A percentile compares a stretch with the other conserved stretches of the same genome.
Evolutionary conservation across 2,888 invertebrate species (phyloP).

Genomic region (Ernsta delagoae): DNA sequence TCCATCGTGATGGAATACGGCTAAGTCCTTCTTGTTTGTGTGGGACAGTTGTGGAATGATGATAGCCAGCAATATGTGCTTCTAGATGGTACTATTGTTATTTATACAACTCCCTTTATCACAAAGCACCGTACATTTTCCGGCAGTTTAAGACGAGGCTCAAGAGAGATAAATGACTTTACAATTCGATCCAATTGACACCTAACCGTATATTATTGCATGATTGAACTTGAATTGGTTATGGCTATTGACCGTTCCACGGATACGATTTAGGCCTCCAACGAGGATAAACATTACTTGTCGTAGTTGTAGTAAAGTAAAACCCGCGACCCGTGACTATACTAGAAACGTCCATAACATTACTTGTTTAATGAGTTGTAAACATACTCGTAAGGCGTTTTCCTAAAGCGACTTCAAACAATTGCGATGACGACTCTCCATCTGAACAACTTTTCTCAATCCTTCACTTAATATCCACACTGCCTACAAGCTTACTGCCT

Average conservation of each 20-base stretch:
- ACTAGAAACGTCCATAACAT: neutral
- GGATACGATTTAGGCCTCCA: neutral
- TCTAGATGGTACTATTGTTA: too few species aligned
- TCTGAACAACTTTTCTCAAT: too few species aligned
- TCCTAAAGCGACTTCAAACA: neutral
- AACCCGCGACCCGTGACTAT: neutral
- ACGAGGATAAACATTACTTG: neutral
- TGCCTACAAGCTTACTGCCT: too few species aligned
- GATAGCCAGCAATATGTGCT: too few species aligned
- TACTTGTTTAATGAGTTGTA: neutral
- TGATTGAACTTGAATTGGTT: slow-evolving; percentile 28
- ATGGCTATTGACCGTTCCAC: slow-evolving; percentile 21
- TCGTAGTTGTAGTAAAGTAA: neutral
- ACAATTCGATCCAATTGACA: slow-evolving; percentile 25
- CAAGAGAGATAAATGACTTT: slow-evolving; percentile 12
- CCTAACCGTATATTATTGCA: slow-evolving; percentile 9
- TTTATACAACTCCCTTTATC: neutral
- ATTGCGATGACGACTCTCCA: too few species aligned
- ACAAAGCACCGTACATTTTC: neutral
- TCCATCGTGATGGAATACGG: too few species aligned
- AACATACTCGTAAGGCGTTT: neutral
- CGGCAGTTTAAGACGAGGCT: slow-evolving; percentile 6
- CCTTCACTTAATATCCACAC: too few species aligned
- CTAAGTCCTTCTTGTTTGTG: too few species aligned
- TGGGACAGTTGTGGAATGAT: too few species aligned